These are phyloP conservation scores for Naja naja DNA, from an alignment of 2,113 vertebrate genomes.

Conservation along the genomic window DNA sequence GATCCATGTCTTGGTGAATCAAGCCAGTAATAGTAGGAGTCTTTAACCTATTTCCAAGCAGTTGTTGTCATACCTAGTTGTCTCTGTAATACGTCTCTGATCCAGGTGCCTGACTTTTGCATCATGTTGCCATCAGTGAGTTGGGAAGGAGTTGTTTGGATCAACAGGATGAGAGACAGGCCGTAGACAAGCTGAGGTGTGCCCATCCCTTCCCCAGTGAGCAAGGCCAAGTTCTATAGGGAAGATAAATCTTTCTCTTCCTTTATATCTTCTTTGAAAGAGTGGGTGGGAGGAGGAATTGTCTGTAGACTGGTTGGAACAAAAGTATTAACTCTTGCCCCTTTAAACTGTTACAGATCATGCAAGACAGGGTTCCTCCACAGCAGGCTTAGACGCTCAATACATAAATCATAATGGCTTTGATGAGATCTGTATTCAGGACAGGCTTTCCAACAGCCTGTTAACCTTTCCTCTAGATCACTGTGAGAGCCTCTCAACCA, in stretches of 20 bases:
- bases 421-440: slow-evolving; percentile 6
- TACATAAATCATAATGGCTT: slow-evolving; percentile 9
- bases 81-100: background rate
- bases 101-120: background rate
- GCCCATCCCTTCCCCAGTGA: slow-evolving; percentile 31
- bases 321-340: slow-evolving; percentile 32
- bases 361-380: background rate
- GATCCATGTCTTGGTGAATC: too few relatives aligned
- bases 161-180: slow-evolving; percentile 17
- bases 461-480: background rate
- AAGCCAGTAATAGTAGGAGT: background rate
- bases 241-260: slow-evolving; percentile 11
- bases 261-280: slow-evolving; percentile 44
- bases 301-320: background rate
- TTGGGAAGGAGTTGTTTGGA: slow-evolving; percentile 10
- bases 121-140: background rate
- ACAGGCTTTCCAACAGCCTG: background rate
- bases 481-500: too few relatives aligned
- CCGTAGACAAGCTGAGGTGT: slow-evolving; percentile 8
- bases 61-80: slow-evolving; percentile 18
- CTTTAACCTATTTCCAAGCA: background rate
- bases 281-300: slow-evolving; percentile 10
- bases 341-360: slow-evolving; percentile 2
- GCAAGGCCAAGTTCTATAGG: slow-evolving; percentile 9
- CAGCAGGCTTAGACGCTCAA: background rate